phyloP scores from a whole-genome alignment of 2,888 invertebrate species.

The Athalia cordata region DNA sequence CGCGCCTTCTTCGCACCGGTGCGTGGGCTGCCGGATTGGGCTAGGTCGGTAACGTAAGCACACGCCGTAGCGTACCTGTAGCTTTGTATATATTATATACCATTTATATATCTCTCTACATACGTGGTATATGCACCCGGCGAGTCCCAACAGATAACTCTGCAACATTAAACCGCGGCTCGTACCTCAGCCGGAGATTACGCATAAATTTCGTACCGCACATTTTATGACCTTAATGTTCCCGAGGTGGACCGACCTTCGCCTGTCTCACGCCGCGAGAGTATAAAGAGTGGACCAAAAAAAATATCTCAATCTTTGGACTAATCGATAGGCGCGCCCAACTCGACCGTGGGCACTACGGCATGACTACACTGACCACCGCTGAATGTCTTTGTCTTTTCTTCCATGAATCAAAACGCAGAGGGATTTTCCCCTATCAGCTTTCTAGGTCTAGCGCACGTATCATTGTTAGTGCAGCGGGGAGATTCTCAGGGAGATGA shows the following conservation, averaged over 20 bases:
- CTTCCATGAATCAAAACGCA: constrained; percentile 6
- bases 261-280: neutral
- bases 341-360: no score
- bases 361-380: no score
- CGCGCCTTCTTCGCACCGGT: constrained; percentile 51
- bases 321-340: no score
- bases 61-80: neutral
- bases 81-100: no score
- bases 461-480: constrained; percentile 12
- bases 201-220: constrained; percentile 62
- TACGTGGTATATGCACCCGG: constrained; percentile 7
- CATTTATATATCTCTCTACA: neutral
- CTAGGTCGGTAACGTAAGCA: constrained; percentile 62
- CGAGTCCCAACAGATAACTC: constrained; percentile 55
- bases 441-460: constrained; percentile 31
- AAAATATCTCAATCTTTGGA: neutral
- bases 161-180: constrained; percentile 59
- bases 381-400: neutral
- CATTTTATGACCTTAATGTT: constrained; percentile 56
- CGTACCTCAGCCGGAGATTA: constrained; percentile 62
- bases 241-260: neutral
- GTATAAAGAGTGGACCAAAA: neutral
- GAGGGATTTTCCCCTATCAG: constrained; percentile 30
- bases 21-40: constrained; percentile 66
- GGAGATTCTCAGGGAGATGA: constrained; percentile 24